Conservation (phyloP, 2,888 invertebrate species). For the Noctua fimbriata region DNA sequence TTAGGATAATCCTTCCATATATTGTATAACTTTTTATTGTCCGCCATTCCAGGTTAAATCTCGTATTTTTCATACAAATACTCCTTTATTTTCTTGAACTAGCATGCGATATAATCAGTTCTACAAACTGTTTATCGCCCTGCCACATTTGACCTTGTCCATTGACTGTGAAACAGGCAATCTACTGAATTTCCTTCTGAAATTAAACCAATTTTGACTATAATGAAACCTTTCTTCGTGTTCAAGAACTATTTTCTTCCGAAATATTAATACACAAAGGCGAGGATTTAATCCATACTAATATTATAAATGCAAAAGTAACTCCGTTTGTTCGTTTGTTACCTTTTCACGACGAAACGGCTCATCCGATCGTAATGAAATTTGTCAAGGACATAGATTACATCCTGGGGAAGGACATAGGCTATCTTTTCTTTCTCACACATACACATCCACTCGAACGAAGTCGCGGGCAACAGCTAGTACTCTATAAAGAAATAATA, state of each 20-base stretch:
- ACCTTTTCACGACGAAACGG: too few relatives aligned
- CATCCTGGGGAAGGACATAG: too few relatives aligned
- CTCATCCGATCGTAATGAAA: too few relatives aligned
- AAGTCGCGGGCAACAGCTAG: too few relatives aligned
- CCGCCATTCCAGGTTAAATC: background rate
- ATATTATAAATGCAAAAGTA: too few relatives aligned
- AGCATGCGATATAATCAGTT: background rate
- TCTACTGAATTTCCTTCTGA: background rate
- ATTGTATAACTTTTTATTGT: background rate
- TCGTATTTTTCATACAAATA: background rate
- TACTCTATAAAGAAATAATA: slow-evolving; percentile 3
- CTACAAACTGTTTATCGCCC: background rate
- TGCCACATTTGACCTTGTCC: background rate
- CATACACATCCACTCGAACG: too few relatives aligned
- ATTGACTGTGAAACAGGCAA: slow-evolving; percentile 18
- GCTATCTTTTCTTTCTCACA: too few relatives aligned
- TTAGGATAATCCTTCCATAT: too few relatives aligned
- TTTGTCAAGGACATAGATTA: too few relatives aligned
- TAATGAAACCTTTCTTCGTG: background rate
- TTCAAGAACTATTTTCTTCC: background rate
- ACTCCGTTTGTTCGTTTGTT: too few relatives aligned
- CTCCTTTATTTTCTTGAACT: slow-evolving; percentile 5
- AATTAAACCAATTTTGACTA: background rate
- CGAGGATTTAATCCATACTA: background rate
- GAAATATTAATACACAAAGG: background rate